Percentiles rank a stretch among this genome's conserved stretches.
phyloP scores from a whole-genome alignment of 2,888 invertebrate species.

The Melinaea marsaeus region DNA sequence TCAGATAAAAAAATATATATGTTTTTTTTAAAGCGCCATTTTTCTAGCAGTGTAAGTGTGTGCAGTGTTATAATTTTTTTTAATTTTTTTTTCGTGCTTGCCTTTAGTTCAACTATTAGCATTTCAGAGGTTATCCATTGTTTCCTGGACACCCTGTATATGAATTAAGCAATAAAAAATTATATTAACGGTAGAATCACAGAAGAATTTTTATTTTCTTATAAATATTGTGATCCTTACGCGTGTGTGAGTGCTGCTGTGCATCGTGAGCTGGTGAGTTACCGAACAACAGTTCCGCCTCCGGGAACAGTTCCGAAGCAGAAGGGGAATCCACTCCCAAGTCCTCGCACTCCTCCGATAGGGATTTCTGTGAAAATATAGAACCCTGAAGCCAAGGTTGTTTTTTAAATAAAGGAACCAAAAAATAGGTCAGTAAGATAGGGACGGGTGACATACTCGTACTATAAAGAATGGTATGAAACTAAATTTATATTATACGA shows the following conservation, averaged over 20 bases:
- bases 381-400: conserved; percentile 17
- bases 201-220: too few relatives aligned
- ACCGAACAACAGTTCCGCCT: conserved; percentile 85
- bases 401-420: conserved; percentile 10
- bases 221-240: conserved; percentile 41
- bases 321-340: conserved; percentile 88
- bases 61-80: too few relatives aligned
- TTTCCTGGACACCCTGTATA: too few relatives aligned
- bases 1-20: too few relatives aligned
- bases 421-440: background rate
- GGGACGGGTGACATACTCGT: background rate
- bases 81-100: too few relatives aligned
- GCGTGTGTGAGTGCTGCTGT: conserved; percentile 51
- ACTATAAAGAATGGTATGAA: background rate
- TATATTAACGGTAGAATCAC: too few relatives aligned
- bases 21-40: too few relatives aligned
- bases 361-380: conserved; percentile 78
- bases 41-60: too few relatives aligned
- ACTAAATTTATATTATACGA: too few relatives aligned
- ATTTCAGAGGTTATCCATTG: too few relatives aligned
- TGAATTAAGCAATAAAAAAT: too few relatives aligned
- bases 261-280: conserved; percentile 83
- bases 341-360: conserved; percentile 88
- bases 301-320: conserved; percentile 87
- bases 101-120: too few relatives aligned